A percentile compares a stretch with the other conserved stretches of the same genome.
Evolutionary conservation across 1,140 invertebrate species (phyloP).

Genomic region (Pseudomyrmex cubaensis): DNA sequence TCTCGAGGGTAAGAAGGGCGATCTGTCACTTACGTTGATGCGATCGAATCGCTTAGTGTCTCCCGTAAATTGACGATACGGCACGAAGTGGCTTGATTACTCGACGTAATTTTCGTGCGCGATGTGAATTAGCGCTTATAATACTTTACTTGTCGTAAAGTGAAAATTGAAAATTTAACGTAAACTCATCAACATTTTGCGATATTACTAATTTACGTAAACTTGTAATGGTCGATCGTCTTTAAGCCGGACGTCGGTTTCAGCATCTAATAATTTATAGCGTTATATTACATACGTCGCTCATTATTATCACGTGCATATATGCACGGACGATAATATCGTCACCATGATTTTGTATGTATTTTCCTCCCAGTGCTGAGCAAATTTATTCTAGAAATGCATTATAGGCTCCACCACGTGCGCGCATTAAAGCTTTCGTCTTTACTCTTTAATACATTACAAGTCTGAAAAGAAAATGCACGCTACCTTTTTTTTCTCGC

Average conservation of each 20-base stretch:
- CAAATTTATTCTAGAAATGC: too few species aligned
- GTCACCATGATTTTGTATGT: neutral
- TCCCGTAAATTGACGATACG: neutral
- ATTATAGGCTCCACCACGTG: too few species aligned
- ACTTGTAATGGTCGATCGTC: conserved; percentile 23
- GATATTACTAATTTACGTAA: too few species aligned
- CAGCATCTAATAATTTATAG: conserved; percentile 36
- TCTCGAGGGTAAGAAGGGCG: conserved; percentile 9
- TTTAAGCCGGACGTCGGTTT: conserved; percentile 39
- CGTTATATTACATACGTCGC: conserved; percentile 30
- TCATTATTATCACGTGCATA: conserved; percentile 28
- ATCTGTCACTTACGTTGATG: conserved; percentile 50
- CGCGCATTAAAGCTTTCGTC: too few species aligned
- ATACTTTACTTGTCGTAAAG: neutral
- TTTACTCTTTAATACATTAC: too few species aligned
- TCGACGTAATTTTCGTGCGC: neutral
- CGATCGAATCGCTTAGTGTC: conserved; percentile 18
- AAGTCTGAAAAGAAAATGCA: too few species aligned
- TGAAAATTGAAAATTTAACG: too few species aligned
- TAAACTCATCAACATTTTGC: too few species aligned
- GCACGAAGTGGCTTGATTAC: neutral
- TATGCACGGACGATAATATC: neutral
- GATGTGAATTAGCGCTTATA: too few species aligned
- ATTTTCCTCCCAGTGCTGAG: too few species aligned
- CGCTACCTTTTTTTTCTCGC: too few species aligned